Evolutionary conservation across 2,888 invertebrate genomes (phyloP), one percentile per base, ranked within the genome.

Genomic region (Erynnis tages): DNA sequence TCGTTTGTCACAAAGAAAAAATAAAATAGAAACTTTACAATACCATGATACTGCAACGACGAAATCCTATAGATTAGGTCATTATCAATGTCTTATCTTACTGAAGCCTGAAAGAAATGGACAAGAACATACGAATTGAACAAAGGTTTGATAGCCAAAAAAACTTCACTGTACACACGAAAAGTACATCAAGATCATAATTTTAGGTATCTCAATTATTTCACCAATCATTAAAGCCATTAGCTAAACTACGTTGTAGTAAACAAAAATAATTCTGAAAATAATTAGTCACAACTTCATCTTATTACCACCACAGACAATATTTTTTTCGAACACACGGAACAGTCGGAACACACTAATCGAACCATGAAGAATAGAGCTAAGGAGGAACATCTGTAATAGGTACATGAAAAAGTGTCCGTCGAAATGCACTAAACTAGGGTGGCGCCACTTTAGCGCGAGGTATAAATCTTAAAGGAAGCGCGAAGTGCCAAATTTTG

Each of bases 31-130:
- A 37, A 44, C 3, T 30, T 29, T 45, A 45, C 30, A 21, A 29
- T 38, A 53, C 25, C 48, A 49, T 57, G 59, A 53, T 57, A 55
- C 41, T 58, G 54, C 56, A 56, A 57, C 53, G 55, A 59, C 59
- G 44, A 53, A 67, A 61, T 65, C 58, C 61, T 63, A 64, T 66
- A 73, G 80, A 78, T 79, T 82, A 84, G 71, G 76, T 79, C 76
- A 80, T 82, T 79, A 82, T 77, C 82, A 69, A 65, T 72, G 65
- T 67, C 71, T 72, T 52, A 44, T 52, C 83, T 82, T 84, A 85
- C 82, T 62, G 58, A 59, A 58, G 59, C 61, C 73, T 79, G 74
- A 65, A 82, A 83, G 73, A 81, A 86, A 79, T 71, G 73, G 69
- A 72, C 75, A 73, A 66, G 65, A 66, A 78, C 32, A 21, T 40